A percentile compares a stretch with the other conserved stretches of the same genome.
Conservation (phyloP, 2,888 invertebrate species). For the Drosophila neotestacea region DNA sequence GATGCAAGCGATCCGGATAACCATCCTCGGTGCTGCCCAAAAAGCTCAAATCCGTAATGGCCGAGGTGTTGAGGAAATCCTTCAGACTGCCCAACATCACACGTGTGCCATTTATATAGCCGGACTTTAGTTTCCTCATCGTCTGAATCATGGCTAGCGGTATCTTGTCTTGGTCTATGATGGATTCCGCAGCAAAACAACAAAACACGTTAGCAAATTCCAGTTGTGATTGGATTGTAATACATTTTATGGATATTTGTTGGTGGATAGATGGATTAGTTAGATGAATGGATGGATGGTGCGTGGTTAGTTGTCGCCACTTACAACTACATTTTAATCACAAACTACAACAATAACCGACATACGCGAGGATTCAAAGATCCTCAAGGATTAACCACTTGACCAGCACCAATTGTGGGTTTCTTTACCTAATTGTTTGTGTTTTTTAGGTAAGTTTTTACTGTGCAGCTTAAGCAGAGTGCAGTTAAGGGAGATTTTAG, state of each 20-base stretch:
- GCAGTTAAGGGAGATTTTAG: conserved; percentile 19
- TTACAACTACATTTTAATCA: conserved; percentile 63
- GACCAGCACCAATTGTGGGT: conserved; percentile 37
- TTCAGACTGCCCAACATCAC: conserved; percentile 97
- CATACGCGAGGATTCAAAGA: conserved; percentile 30
- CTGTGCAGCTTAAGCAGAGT: conserved; percentile 42
- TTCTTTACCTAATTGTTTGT: neutral
- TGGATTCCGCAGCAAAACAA: neutral
- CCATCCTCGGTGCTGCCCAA: conserved; percentile 97
- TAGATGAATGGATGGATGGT: conserved; percentile 17
- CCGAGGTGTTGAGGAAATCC: conserved; percentile 98
- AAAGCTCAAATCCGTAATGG: conserved; percentile 98
- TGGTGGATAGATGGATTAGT: conserved; percentile 25
- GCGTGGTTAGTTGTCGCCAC: conserved; percentile 35
- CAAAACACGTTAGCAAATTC: conserved; percentile 12
- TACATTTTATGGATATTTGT: neutral
- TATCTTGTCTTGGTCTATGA: conserved; percentile 93
- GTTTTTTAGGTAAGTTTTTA: conserved; percentile 5
- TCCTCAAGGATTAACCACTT: conserved; percentile 12
- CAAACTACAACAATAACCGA: conserved; percentile 48
- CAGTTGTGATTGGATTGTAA: neutral
- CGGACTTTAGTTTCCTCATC: conserved; percentile 98
- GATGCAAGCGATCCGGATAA: conserved; percentile 93
- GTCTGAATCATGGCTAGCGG: conserved; percentile 98
- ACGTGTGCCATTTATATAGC: conserved; percentile 99